phyloP scores from a whole-genome alignment of 2,888 invertebrate species.

The Xanthostigma xanthostigma region DNA sequence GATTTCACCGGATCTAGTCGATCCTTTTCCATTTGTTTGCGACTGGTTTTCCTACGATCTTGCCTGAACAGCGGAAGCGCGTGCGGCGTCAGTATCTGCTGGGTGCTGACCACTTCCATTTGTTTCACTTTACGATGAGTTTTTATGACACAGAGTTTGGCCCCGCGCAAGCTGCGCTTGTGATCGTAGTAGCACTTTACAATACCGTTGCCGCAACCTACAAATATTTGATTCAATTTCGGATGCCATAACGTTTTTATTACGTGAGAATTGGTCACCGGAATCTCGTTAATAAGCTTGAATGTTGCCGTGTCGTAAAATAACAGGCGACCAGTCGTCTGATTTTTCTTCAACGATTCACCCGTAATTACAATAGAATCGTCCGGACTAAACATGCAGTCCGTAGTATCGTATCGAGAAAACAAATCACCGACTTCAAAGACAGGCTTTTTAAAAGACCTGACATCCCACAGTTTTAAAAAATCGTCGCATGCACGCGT shows the following conservation, averaged over 20 bases:
- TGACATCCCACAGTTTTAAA: slow-evolving; percentile 86
- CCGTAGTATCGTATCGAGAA: slow-evolving; percentile 72
- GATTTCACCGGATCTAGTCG: slow-evolving; percentile 76
- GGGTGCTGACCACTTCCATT: slow-evolving; percentile 74
- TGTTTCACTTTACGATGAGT: slow-evolving; percentile 63
- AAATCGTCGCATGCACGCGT: slow-evolving; percentile 86
- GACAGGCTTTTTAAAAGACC: slow-evolving; percentile 66
- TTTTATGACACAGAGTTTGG: slow-evolving; percentile 77
- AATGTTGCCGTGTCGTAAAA: slow-evolving; percentile 72
- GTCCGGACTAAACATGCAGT: slow-evolving; percentile 82
- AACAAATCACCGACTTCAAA: slow-evolving; percentile 53
- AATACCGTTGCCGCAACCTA: slow-evolving; percentile 80
- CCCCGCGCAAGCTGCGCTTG: slow-evolving; percentile 73
- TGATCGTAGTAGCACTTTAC: slow-evolving; percentile 87
- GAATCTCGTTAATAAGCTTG: slow-evolving; percentile 54
- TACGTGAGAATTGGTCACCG: slow-evolving; percentile 65
- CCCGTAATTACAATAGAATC: slow-evolving; percentile 82
- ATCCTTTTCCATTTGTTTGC: slow-evolving; percentile 84
- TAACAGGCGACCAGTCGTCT: slow-evolving; percentile 46
- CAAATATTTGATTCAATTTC: slow-evolving; percentile 90
- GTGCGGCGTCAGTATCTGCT: slow-evolving; percentile 92
- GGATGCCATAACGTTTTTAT: slow-evolving; percentile 93
- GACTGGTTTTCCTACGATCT: slow-evolving; percentile 73
- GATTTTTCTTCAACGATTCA: slow-evolving; percentile 55
- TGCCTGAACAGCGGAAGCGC: slow-evolving; percentile 90